Base-by-base conservation (phyloP, 1,140 invertebrate genomes). In the Oscheius sp. region DNA sequence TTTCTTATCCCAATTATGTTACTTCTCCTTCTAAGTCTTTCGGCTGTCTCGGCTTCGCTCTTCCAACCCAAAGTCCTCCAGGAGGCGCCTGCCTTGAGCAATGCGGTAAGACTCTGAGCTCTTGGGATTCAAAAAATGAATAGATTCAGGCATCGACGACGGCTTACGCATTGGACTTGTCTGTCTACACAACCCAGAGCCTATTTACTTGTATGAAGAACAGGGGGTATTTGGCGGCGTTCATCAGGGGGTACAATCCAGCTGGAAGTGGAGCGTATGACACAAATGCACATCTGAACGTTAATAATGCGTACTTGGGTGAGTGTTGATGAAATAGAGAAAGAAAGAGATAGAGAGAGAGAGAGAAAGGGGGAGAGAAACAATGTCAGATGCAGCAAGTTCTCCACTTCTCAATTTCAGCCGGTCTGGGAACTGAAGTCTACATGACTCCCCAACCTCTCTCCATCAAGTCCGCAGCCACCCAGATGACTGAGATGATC, bases 391-490 rank as follows among this genome's bases (percentile, higher is more conserved):
- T 23, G 55, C 20, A 13, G 13, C 15, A 15, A 15, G 10, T 20
- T 59, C 13, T 23, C 13, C 13, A 59, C 10, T 10, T 10, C n/a
- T 42, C 38, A 42, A 42, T 61, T 35, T 66, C 35, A 26, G 71
- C 71, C 52, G 71, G 71, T 32, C 26, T 74, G 3, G 64, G 64
- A 68, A 68, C 58, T 20, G 64, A 68, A 35, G 59, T 74, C 15
- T 74, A 68, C 65, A 74, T 74, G 72, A 74, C 72, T 62, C 72
- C 72, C 23, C 64, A 74, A 23, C 72, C 72, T 45, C 15, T 67
- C 23, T 64, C 59, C 3, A 35, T 38, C 18, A 73, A 73, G 58
- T 23, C 68, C 55, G 72, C 49, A 49, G 38, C 49, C 23, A 35
- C 52, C 42, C 72, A 74, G 58, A 13, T 74, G 18, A 65, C 67